phyloP scores from a whole-genome alignment of 2,888 invertebrate species.

The Deilephila porcellus region DNA sequence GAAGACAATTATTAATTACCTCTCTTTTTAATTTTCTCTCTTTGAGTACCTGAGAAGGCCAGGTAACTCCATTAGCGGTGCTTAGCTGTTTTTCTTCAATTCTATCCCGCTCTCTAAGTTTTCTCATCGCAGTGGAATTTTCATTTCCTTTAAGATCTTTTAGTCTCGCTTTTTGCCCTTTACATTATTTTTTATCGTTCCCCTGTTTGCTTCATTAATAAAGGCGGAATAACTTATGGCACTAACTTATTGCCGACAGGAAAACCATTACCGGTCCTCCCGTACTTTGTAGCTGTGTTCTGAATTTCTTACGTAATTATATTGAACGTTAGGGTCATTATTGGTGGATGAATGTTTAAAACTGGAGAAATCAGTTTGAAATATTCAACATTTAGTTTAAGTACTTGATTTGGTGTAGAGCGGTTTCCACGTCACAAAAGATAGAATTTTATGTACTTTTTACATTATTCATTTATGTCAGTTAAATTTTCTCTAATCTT shows the following conservation, averaged over 20 bases:
- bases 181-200: conserved; percentile 50
- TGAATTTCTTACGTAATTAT: background rate
- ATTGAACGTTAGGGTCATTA: background rate
- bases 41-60: conserved; percentile 46
- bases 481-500: too few relatives aligned
- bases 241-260: conserved; percentile 50
- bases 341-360: background rate
- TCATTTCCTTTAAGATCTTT: conserved; percentile 59
- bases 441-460: too few relatives aligned
- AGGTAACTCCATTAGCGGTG: conserved; percentile 54
- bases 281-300: conserved; percentile 1
- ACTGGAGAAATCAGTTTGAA: background rate
- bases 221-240: conserved; percentile 51
- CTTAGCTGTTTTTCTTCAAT: conserved; percentile 57
- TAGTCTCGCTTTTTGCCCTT: conserved; percentile 49
- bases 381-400: background rate
- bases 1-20: background rate
- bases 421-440: too few relatives aligned
- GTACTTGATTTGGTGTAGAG: too few relatives aligned
- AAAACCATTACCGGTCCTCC: conserved; percentile 49
- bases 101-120: conserved; percentile 54
- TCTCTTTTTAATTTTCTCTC: background rate
- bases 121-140: conserved; percentile 62
- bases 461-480: too few relatives aligned
- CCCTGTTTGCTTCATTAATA: conserved; percentile 57